Base-by-base conservation (phyloP, 2,888 invertebrate species). In the Andrena flavipes region DNA sequence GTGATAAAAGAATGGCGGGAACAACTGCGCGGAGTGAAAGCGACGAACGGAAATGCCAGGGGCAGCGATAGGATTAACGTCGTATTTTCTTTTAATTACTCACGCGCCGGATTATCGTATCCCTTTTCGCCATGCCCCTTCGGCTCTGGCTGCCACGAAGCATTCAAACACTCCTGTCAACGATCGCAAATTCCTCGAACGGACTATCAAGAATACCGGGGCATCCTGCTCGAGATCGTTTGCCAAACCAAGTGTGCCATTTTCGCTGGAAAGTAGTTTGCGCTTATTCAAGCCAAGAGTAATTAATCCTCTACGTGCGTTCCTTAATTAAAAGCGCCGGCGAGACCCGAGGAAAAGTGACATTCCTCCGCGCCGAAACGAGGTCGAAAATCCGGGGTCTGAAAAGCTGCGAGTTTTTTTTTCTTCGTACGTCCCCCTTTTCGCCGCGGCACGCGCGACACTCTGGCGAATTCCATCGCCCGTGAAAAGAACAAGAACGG, bases 1-100 rank as follows among this genome's bases (percentile, higher is more conserved):
- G 59, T 42, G 69, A 72, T 80, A 72, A 80, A 80, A 72, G 77
- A 68, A 72, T 72, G 72, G 76, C 63, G 63, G n/a, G 72, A 70
- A 80, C 56, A 75, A 75, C 16, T 8, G 56, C 16, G 49, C 35
- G 42, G 30, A 70, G 42, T 23, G 56, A 67, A 68, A 67, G 49
- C 67, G 48, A 29, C 64, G 59, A 73, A 69, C 30, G 64, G 42
- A 77, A 74, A 80, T 64, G 7, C 33, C 72, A 48, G 42, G 6
- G 65, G 63, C 23, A 10, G 29, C 70, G 63, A 51, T 51, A 35
- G 74, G 62, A 65, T 74, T 70, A 74, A 81, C 60, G 70, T 56
- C 30, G 26, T 49, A 75, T 82, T 71, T 75, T 68, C 33, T 67
- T 67, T 65, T 29, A 80, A 81, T 67, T 63, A 54, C n/a, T 35